Conservation (phyloP, 2,888 invertebrate species). For the Acholoe squamosa region DNA sequence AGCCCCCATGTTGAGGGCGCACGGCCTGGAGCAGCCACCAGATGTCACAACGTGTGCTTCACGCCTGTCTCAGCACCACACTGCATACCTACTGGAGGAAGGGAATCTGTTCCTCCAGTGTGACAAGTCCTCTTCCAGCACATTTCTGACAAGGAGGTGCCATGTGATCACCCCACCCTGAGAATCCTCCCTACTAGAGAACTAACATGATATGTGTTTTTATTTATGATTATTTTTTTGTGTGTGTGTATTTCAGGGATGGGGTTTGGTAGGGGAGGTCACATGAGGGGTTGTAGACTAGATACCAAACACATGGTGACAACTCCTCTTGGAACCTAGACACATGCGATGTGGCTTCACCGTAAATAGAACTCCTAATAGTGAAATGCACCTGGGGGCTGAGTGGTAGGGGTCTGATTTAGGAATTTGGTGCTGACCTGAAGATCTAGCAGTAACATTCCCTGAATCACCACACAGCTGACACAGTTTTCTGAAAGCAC, state of each 20-base stretch:
- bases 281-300: too few relatives aligned
- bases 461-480: too few relatives aligned
- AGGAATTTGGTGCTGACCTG: too few relatives aligned
- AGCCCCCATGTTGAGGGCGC: slow-evolving; percentile 17
- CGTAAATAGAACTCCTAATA: too few relatives aligned
- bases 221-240: slow-evolving; percentile 16
- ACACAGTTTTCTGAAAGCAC: neutral
- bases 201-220: neutral
- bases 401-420: too few relatives aligned
- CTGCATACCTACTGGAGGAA: neutral
- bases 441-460: too few relatives aligned
- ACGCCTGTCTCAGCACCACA: neutral
- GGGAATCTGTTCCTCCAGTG: neutral
- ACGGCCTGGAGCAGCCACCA: neutral
- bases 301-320: too few relatives aligned
- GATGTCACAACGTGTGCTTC: neutral
- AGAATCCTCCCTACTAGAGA: neutral
- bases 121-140: neutral
- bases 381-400: too few relatives aligned
- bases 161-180: neutral
- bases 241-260: too few relatives aligned
- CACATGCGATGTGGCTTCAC: too few relatives aligned
- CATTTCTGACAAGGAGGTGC: neutral
- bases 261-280: too few relatives aligned
- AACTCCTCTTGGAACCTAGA: too few relatives aligned